Conservation (phyloP, 2,113 vertebrate genomes). For the Pantherophis guttatus region DNA sequence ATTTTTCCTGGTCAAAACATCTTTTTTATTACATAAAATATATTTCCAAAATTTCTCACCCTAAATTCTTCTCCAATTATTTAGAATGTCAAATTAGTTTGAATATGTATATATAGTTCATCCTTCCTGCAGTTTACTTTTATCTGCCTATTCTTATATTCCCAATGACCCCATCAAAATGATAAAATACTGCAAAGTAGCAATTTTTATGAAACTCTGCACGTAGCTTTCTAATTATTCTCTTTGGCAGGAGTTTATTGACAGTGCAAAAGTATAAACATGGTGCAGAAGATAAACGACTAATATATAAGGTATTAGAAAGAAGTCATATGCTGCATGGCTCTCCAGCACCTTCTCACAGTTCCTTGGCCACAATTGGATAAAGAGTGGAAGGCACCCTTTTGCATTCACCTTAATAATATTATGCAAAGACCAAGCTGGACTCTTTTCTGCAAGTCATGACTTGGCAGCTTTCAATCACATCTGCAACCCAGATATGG, state of each 20-base stretch:
- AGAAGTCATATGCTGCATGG: neutral
- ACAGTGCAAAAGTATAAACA: neutral
- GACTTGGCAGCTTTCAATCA: neutral
- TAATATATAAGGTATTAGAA: neutral
- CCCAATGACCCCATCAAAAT: neutral
- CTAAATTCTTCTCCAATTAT: neutral
- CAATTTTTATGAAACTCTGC: neutral
- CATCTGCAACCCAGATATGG: neutral
- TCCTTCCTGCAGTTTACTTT: neutral
- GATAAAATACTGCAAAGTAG: neutral
- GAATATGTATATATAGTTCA: neutral
- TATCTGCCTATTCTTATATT: neutral
- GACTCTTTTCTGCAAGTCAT: neutral
- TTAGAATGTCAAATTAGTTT: neutral
- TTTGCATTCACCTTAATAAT: neutral
- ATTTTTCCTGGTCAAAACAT: neutral
- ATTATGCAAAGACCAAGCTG: neutral
- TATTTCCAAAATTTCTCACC: conserved; percentile 10
- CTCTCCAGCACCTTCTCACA: neutral
- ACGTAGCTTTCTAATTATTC: neutral
- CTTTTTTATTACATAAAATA: neutral
- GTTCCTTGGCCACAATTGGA: neutral
- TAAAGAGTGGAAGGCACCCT: neutral
- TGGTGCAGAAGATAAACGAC: neutral
- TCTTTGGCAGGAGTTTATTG: neutral